These are phyloP conservation scores for Odontomyia ornata DNA, from an alignment of 2,888 invertebrate genomes.

Conservation along the genomic window DNA sequence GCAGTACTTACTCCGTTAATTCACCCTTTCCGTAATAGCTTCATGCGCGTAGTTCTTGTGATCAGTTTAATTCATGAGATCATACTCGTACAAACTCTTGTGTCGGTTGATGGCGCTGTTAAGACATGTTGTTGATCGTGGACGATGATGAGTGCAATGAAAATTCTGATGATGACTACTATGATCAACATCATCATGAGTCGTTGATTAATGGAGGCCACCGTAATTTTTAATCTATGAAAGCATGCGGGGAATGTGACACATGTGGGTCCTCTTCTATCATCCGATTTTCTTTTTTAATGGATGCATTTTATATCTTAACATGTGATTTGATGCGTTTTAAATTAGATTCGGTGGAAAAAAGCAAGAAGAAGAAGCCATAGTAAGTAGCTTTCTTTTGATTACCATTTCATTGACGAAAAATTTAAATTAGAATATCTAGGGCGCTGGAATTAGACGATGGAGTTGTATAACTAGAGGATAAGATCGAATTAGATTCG, in stretches of 20 bases:
- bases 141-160: background rate
- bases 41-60: background rate
- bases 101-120: background rate
- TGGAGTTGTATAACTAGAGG: too few relatives aligned
- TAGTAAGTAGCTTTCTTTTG: too few relatives aligned
- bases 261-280: slow-evolving; percentile 6
- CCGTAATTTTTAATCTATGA: background rate
- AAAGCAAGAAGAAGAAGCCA: too few relatives aligned
- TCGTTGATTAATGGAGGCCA: background rate
- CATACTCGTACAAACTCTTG: slow-evolving; percentile 13
- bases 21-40: slow-evolving; percentile 13
- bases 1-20: background rate
- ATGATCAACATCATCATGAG: background rate
- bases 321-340: too few relatives aligned
- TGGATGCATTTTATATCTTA: too few relatives aligned
- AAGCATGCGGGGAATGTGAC: slow-evolving; percentile 19
- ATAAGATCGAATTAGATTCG: too few relatives aligned
- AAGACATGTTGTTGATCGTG: slow-evolving; percentile 1
- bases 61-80: slow-evolving; percentile 23
- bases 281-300: background rate
- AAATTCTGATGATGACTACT: background rate
- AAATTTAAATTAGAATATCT: too few relatives aligned
- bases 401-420: too few relatives aligned
- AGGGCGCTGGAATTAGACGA: too few relatives aligned
- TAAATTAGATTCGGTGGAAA: too few relatives aligned